Evolutionary conservation across 1,140 invertebrate genomes (phyloP).

Genomic region (Nylanderia fulva): DNA sequence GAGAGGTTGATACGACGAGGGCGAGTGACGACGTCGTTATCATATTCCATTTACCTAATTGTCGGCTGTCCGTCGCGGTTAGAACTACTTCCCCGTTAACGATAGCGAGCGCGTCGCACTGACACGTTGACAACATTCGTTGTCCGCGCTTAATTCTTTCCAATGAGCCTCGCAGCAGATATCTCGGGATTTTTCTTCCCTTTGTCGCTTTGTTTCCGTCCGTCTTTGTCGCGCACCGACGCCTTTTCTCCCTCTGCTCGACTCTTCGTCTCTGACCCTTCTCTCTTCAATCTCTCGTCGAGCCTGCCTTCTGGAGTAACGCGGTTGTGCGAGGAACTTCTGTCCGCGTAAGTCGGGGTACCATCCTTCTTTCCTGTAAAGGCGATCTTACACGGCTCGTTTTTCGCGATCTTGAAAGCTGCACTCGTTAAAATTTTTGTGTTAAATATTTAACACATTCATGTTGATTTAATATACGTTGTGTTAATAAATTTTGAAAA

Average conservation of each 20-base stretch:
- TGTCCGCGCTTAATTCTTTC: slow-evolving; percentile 73
- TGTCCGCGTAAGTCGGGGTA: slow-evolving; percentile 54
- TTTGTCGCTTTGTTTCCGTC: slow-evolving; percentile 4
- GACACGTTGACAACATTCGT: slow-evolving; percentile 62
- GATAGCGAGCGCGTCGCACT: slow-evolving; percentile 21
- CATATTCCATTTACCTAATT: slow-evolving; percentile 62
- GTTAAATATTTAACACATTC: too few relatives aligned
- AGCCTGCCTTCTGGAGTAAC: slow-evolving; percentile 36
- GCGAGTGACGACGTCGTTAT: slow-evolving; percentile 33
- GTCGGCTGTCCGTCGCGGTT: slow-evolving; percentile 33
- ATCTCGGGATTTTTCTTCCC: background rate
- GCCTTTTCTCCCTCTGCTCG: background rate
- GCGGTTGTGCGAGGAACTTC: slow-evolving; percentile 63
- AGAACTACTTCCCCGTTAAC: slow-evolving; percentile 36
- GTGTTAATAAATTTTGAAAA: too few relatives aligned
- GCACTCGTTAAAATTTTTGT: too few relatives aligned
- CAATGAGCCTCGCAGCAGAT: slow-evolving; percentile 57
- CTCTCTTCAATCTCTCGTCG: background rate
- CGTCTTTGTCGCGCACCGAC: slow-evolving; percentile 10
- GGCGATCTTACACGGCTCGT: slow-evolving; percentile 1
- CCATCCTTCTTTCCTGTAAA: slow-evolving; percentile 25
- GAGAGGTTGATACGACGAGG: background rate
- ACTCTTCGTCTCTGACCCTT: background rate
- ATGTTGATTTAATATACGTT: too few relatives aligned
- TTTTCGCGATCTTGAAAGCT: background rate